These are phyloP conservation scores for Andricus quercusramuli DNA, from an alignment of 2,888 invertebrate genomes.

Conservation along the genomic window DNA sequence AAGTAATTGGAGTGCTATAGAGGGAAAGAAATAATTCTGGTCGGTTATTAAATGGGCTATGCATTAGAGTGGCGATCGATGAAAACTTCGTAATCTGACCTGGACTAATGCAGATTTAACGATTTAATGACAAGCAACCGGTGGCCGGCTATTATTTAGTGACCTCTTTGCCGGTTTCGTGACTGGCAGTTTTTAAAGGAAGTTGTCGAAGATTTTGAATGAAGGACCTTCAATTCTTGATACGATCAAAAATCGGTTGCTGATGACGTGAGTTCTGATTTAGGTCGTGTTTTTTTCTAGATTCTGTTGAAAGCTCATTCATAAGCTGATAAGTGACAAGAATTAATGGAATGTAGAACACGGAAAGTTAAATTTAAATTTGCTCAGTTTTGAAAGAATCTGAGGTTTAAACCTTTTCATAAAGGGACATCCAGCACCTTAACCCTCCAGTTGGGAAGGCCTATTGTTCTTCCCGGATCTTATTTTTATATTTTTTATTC, in stretches of 20 bases:
- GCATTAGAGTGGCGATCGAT: conserved; percentile 73
- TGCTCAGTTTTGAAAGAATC: no score
- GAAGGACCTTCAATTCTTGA: conserved; percentile 9
- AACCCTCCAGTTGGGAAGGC: no score
- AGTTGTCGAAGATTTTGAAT: background rate
- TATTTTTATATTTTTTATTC: no score
- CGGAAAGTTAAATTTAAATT: no score
- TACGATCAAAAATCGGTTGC: conserved; percentile 39
- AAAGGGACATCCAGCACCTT: no score
- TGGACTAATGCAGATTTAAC: conserved; percentile 74
- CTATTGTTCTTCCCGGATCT: no score
- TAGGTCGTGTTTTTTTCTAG: background rate
- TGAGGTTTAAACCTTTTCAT: no score
- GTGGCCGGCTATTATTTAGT: conserved; percentile 67
- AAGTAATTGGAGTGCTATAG: background rate
- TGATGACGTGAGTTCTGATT: conserved; percentile 17
- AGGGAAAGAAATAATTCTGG: background rate
- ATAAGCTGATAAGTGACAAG: background rate
- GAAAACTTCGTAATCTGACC: conserved; percentile 67
- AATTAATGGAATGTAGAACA: no score
- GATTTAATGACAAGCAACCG: conserved; percentile 74
- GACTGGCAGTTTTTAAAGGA: conserved; percentile 59
- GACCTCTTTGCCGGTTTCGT: conserved; percentile 64
- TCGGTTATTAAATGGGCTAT: conserved; percentile 65
- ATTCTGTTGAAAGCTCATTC: background rate